Evolutionary conservation across 1,140 invertebrate genomes (phyloP), one percentile per base, ranked within the genome.

Genomic region (Heliothis virescens): DNA sequence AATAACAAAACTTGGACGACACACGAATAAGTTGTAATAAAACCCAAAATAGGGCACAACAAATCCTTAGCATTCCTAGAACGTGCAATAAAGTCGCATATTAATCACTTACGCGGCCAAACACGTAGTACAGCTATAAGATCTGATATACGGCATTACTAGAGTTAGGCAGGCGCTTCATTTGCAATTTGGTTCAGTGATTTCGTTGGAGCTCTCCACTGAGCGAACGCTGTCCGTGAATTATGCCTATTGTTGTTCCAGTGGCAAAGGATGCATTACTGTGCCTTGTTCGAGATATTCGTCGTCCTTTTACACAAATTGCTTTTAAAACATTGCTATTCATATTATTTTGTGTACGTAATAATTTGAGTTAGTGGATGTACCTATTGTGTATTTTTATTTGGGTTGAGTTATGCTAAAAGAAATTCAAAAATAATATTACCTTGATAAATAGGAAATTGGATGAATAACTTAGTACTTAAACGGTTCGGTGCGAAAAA

Each of bases 181-280:
- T 86, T 86, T 86, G 82, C 74, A 87, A 87, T 87, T 88, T 87
- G 85, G 87, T 87, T 83, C 87, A 88, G 83, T 88, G 86, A 90
- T 88, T 90, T 84, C 81, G 87, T 84, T 87, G 80, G 80, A 82
- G 77, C 86, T n/a, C n/a, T n/a, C n/a, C n/a, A n/a, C n/a, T 81
- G 83, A 79, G 76, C 78, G 79, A 80, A 69, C 80, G 77, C 53
- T 76, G 62, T 21, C 55, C 81, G 76, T 89, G 85, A 90, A 90
- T 91, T 91, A 90, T 90, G 81, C 75, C 87, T 84, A 89, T 91
- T 90, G 88, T 89, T 85, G 86, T 85, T 85, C 57, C 79, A 57
- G 74, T 76, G 80, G 79, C 81, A 85, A 86, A 83, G 73, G 82
- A 87, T 86, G 84, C 80, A 80, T 83, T 81, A 85, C 79, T 79